Base-by-base conservation (phyloP, 2,888 invertebrate species). In the Mystacides longicornis region DNA sequence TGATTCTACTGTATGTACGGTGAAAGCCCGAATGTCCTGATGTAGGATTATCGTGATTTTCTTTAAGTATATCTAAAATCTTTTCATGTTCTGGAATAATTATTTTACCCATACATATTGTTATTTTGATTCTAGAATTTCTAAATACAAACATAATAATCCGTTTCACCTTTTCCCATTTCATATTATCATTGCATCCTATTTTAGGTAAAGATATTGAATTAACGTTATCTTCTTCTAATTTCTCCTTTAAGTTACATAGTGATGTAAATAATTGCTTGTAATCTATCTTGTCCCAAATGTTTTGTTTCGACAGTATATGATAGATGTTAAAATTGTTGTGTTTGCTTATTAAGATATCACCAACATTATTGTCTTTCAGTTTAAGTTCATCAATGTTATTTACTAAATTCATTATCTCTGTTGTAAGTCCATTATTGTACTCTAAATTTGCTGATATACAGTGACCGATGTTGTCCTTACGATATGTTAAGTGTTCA, bases 211-310 rank as follows among this genome's bases (percentile, higher is more conserved):
- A n/a, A n/a, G n/a, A n/a, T n/a, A n/a, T n/a, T n/a, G n/a, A n/a
- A n/a, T n/a, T n/a, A n/a, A n/a, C n/a, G n/a, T n/a, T n/a, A n/a
- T n/a, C n/a, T n/a, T n/a, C n/a, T n/a, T n/a, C n/a, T n/a, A n/a
- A 31, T 9, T 7, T 31, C 7, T 14, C 31, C 14, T 31, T 31
- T 7, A 31, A 31, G 14, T 31, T 31, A 7, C 7, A 7, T 31
- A 31, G 14, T 9, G 31, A 7, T 19, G 5, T 9, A 19, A 45
- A 45, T n/a, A n/a, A n/a, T n/a, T n/a, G n/a, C n/a, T n/a, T n/a
- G 54, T 69, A 68, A 64, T 64, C 2, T 9, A 14, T 7, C 7
- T 7, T 31, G 14, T 31, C 31, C 31, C 31, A 31, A 31, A 14
- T 9, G 14, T 31, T 31, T 14, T 31, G 31, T 31, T 31, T 31